These are phyloP conservation scores for Sarcophaga subvicina DNA, from an alignment of 2,888 invertebrate genomes.

Conservation along the genomic window DNA sequence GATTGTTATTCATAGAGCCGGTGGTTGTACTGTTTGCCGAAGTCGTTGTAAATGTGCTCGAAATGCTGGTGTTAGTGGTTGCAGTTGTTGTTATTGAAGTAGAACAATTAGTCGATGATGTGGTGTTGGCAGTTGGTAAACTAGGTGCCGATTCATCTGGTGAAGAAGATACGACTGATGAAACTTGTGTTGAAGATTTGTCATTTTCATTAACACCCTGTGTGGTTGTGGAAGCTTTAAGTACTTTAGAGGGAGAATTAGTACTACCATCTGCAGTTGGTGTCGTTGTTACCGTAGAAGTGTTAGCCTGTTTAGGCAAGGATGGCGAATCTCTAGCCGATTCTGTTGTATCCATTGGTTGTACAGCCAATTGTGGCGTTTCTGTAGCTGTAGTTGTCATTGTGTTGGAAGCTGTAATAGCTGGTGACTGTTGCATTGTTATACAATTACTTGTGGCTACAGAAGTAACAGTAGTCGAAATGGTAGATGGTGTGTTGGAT, in stretches of 20 bases:
- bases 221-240: conserved; percentile 38
- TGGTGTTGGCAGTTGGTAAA: conserved; percentile 36
- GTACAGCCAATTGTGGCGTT: conserved; percentile 53
- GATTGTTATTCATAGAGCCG: conserved; percentile 9
- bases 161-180: conserved; percentile 49
- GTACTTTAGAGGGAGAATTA: conserved; percentile 35
- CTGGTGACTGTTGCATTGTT: conserved; percentile 49
- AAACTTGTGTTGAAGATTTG: conserved; percentile 33
- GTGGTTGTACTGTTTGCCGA: conserved; percentile 48
- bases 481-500: conserved; percentile 19
- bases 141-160: conserved; percentile 36
- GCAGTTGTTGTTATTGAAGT: conserved; percentile 38
- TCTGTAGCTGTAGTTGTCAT: conserved; percentile 33
- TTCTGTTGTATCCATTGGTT: conserved; percentile 66
- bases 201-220: conserved; percentile 49
- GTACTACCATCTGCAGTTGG: conserved; percentile 40
- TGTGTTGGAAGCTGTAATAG: conserved; percentile 54
- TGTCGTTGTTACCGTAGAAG: conserved; percentile 37
- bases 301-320: conserved; percentile 65
- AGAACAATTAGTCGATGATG: conserved; percentile 27
- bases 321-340: conserved; percentile 60
- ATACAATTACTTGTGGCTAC: conserved; percentile 12
- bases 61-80: conserved; percentile 41
- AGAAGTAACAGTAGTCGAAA: conserved; percentile 10
- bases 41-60: conserved; percentile 41